Conservation (phyloP, 2,113 vertebrate species). For the Aspidoscelis tigris region DNA sequence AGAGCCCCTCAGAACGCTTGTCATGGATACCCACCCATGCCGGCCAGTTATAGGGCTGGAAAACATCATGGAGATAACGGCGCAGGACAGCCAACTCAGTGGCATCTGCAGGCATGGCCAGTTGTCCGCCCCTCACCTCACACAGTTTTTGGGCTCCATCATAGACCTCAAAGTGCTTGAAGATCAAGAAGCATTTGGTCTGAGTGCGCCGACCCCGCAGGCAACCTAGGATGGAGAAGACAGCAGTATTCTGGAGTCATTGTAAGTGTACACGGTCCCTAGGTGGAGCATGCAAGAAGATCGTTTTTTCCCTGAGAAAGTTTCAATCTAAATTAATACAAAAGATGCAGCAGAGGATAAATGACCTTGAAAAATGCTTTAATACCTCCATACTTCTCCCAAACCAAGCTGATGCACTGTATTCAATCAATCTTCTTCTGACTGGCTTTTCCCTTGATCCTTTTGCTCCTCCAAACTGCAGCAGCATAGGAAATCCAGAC, state of each 20-base stretch:
- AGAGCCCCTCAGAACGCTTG: conserved; percentile 84
- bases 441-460: neutral
- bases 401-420: neutral
- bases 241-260: neutral
- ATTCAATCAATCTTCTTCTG: neutral
- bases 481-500: neutral
- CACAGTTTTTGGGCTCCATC: conserved; percentile 80
- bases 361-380: conserved; percentile 1
- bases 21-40: conserved; percentile 91
- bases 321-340: neutral
- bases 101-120: conserved; percentile 86
- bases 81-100: conserved; percentile 82
- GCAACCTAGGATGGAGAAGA: conserved; percentile 76
- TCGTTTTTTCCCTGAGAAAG: neutral
- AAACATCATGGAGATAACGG: conserved; percentile 80
- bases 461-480: neutral
- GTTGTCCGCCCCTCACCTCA: conserved; percentile 79
- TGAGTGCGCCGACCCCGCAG: conserved; percentile 82
- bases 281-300: neutral
- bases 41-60: conserved; percentile 88
- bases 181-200: conserved; percentile 87
- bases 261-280: neutral
- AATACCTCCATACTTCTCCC: neutral
- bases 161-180: conserved; percentile 82
- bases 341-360: neutral